Evolutionary conservation across 2,797 vertebrate genomes (phyloP), one percentile per base, ranked within the genome.

Genomic region (Chelon auratus): DNA sequence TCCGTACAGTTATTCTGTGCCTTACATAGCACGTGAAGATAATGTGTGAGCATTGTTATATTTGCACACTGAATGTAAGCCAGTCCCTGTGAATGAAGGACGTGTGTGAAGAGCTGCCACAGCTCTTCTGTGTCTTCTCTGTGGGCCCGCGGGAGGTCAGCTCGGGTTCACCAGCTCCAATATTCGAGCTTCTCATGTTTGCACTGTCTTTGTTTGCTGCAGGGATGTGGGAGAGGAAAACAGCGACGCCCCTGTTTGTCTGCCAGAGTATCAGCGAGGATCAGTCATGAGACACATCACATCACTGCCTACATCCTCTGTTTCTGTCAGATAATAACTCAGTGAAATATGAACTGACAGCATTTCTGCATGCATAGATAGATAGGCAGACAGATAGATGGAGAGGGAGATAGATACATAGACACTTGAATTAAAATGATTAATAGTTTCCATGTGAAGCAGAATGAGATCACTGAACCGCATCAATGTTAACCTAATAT

Each of bases 221-320:
- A 0, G 20, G 39, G 77, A 51, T 68, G 87, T 90, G 85, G 85
- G 90, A 89, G 90, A 89, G 74, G 75, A 65, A 85, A 84, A 90
- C 86, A 91, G 90, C 72, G 75, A 84, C 83, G 73, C 74, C 62
- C 82, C 67, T 85, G 81, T 89, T 71, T 39, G 52, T 72, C 39
- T 60, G 70, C 66, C 78, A 81, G 76, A 47, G 33, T 58, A 75
- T 78, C 80, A 70, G 61, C n/a, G 56, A 75, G 61, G 42, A 77
- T 67, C 72, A 81, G 74, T 64, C 87, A 89, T 68, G 73, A 62
- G 87, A 87, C 78, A 43, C 74, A 77, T 79, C 82, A 68, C 83
- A 83, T 73, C 66, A 71, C 82, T 48, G 72, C 51, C 83, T n/a
- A 79, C 82, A 17, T 36, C 72, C 43, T 65, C 54, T 72, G 18